Percentiles rank a stretch among this genome's conserved stretches.
These are phyloP conservation scores for Zootermopsis nevadensis DNA, from an alignment of 2,888 invertebrate genomes.

Conservation along the genomic window DNA sequence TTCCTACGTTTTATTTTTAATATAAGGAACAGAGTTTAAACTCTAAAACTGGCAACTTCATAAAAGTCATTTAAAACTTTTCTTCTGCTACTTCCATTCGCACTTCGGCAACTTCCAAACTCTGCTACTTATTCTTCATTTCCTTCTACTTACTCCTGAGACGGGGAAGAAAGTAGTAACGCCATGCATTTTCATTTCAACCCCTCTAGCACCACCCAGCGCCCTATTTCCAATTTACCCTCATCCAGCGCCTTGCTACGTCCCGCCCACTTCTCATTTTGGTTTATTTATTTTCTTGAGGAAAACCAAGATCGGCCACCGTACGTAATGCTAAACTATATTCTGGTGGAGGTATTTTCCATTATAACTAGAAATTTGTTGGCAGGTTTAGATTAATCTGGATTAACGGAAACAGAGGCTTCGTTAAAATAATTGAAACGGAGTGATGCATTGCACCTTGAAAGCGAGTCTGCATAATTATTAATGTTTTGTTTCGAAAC, in stretches of 20 bases:
- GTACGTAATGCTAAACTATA: background rate
- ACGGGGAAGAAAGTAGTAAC: conserved; percentile 29
- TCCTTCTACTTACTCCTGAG: conserved; percentile 20
- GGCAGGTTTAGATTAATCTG: no score
- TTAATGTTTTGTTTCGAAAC: no score
- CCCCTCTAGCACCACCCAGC: conserved; percentile 20
- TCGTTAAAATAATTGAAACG: no score
- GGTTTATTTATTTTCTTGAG: conserved; percentile 43
- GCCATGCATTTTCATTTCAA: conserved; percentile 33
- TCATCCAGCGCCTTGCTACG: conserved; percentile 7
- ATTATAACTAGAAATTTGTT: background rate
- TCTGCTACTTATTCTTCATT: conserved; percentile 49
- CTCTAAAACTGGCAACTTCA: conserved; percentile 45
- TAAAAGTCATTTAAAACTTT: conserved; percentile 49
- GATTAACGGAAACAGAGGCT: no score
- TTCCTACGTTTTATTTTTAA: conserved; percentile 44
- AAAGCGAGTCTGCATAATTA: no score
- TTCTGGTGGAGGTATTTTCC: background rate
- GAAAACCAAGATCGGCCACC: conserved; percentile 37
- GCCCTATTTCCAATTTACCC: conserved; percentile 36
- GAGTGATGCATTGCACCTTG: no score
- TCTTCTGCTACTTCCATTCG: conserved; percentile 29
- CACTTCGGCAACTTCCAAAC: conserved; percentile 48
- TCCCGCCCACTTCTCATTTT: conserved; percentile 42
- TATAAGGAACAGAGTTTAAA: conserved; percentile 22